Evolutionary conservation across 2,888 invertebrate genomes (phyloP).

Genomic region (Trichogramma evanescens): DNA sequence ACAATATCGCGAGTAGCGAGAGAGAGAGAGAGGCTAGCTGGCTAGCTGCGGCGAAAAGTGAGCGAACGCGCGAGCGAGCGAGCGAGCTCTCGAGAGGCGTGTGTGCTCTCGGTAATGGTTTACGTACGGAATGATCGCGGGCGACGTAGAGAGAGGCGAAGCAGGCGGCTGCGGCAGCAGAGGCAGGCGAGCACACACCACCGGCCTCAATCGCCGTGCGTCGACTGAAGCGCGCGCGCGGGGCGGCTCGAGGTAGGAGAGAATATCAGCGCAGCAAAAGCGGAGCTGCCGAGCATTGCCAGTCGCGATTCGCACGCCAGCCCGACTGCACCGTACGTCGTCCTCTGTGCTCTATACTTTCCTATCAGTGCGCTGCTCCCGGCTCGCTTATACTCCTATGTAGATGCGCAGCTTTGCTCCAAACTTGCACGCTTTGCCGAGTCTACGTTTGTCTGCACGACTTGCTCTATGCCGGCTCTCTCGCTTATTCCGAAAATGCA

Average conservation of each 20-base stretch:
- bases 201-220: conserved; percentile 20
- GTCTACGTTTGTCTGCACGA: too few relatives aligned
- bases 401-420: too few relatives aligned
- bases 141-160: neutral
- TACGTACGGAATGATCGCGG: neutral
- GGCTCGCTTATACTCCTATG: neutral
- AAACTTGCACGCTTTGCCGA: too few relatives aligned
- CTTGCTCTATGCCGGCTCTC: conserved; percentile 29
- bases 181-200: conserved; percentile 6
- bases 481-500: conserved; percentile 41
- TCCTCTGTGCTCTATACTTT: neutral
- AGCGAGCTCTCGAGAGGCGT: too few relatives aligned
- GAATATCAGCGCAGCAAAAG: neutral
- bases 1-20: neutral
- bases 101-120: too few relatives aligned
- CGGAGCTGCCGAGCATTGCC: conserved; percentile 3
- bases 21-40: neutral
- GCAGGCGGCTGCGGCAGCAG: neutral
- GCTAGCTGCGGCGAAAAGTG: neutral
- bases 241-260: conserved; percentile 23
- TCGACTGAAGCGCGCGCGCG: conserved; percentile 25
- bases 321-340: neutral
- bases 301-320: neutral
- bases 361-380: conserved; percentile 14
- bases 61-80: neutral